Conservation (phyloP, 2,113 vertebrate genomes). For the Anser cygnoides region DNA sequence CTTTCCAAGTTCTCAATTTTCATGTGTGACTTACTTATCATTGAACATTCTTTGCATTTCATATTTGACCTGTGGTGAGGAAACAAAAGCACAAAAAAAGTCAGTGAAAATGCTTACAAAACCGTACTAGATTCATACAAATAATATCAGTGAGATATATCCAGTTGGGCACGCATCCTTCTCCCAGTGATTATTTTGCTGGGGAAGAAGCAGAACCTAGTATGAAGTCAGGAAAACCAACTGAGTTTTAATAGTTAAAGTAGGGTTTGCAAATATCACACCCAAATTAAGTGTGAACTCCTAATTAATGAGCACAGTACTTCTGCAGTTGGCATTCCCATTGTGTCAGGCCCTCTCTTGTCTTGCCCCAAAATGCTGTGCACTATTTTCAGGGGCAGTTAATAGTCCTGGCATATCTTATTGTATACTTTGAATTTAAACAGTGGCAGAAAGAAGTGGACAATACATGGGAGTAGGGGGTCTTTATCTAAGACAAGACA, state of each 20-base stretch:
- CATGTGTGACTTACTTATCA: background rate
- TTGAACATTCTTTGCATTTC: background rate
- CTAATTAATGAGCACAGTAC: background rate
- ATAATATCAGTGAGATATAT: background rate
- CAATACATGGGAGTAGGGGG: background rate
- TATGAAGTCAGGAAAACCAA: constrained; percentile 1
- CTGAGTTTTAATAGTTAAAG: background rate
- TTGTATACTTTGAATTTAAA: background rate
- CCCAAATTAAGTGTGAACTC: background rate
- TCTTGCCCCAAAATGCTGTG: background rate
- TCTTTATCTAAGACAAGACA: background rate
- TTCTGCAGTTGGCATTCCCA: background rate
- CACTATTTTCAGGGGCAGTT: background rate
- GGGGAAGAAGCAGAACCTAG: background rate
- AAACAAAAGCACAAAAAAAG: background rate
- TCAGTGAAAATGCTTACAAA: background rate
- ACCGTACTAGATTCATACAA: background rate
- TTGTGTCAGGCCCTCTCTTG: background rate
- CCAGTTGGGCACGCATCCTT: background rate
- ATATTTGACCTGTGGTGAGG: background rate
- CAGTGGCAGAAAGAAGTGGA: background rate
- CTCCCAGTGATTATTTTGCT: background rate
- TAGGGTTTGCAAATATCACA: background rate
- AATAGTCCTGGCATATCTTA: background rate
- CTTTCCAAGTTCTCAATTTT: constrained; percentile 20